Evolutionary conservation across 1,140 invertebrate species (phyloP), one percentile per base, ranked within the genome.

Genomic region (Marisa cornuarietis): DNA sequence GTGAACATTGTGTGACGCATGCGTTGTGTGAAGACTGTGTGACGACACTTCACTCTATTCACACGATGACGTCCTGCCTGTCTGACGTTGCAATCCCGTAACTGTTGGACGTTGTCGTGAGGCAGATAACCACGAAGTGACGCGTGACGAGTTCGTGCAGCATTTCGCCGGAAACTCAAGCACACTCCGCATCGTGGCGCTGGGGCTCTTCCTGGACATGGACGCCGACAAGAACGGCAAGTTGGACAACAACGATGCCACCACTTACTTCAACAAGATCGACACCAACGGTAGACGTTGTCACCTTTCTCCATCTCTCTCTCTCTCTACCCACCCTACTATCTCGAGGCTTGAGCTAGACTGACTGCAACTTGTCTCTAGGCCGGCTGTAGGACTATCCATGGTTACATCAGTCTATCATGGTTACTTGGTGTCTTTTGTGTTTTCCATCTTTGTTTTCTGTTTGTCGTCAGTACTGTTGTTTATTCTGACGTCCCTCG

Each of bases 221-320:
- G 83, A 84, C 78, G 79, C 82, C 71, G 79, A 84, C 58, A 69
- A 75, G 51, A 79, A 82, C 71, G 76, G 66, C 18, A 16, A 24
- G 11, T 76, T 84, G 31, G 81, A 82, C 5, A 16, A 74, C 20
- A 24, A 31, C 16, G 83, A 84, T 61, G 9, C 82, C 6, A 65
- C 74, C 31, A 75, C 78, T 14, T 84, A 81, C 72, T 83, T 78
- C 66, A 62, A 81, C 69, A 84, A 81, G 75, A 80, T 84, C 24
- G 83, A 84, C 49, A 51, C 62, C 10, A 79, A 84, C 52, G 62
- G 81, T 84, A 69, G 75, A 65, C 22, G 26, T 22, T 49, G 26
- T 5, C 26, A 13, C 10, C 54, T 26, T 11, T 18, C 54, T 11
- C 54, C 54, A 4, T 11, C 54, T 14, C 54, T 58, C 1, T 14